phyloP scores from a whole-genome alignment of 53 echinoderm and acorn worm genomes.

The Paelopatides confundens region DNA sequence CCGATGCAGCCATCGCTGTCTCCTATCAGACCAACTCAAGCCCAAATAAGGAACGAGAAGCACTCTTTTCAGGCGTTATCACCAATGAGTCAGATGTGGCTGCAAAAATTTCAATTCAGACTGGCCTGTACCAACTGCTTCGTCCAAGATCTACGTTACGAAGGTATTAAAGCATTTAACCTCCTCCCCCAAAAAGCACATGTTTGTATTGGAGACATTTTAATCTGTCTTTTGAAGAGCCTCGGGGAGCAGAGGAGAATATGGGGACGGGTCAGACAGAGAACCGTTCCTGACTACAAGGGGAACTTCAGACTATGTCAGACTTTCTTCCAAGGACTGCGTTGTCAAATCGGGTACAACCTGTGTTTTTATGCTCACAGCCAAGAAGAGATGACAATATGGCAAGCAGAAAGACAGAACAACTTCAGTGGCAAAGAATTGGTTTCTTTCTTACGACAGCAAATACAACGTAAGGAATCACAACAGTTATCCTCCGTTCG shows the following conservation, averaged over 20 bases:
- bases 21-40: neutral
- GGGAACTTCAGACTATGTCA: slow-evolving; percentile 40
- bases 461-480: neutral
- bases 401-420: slow-evolving; percentile 76
- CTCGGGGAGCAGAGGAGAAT: slow-evolving; percentile 38
- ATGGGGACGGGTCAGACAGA: slow-evolving; percentile 75
- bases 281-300: slow-evolving; percentile 69
- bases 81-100: slow-evolving; percentile 40
- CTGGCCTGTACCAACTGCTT: slow-evolving; percentile 82
- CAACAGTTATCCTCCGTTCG: neutral
- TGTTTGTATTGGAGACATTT: slow-evolving; percentile 67
- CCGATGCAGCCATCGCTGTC: neutral
- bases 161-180: slow-evolving; percentile 62
- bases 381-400: slow-evolving; percentile 75
- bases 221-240: slow-evolving; percentile 64
- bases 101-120: slow-evolving; percentile 48
- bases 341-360: slow-evolving; percentile 69
- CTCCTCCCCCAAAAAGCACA: slow-evolving; percentile 39
- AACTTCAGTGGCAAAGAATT: slow-evolving; percentile 73
- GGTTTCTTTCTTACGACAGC: slow-evolving; percentile 53
- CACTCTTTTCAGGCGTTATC: neutral
- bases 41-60: neutral
- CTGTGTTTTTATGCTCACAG: slow-evolving; percentile 87
- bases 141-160: slow-evolving; percentile 36
- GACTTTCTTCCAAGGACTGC: slow-evolving; percentile 1